Evolutionary conservation across 2,797 vertebrate genomes (phyloP).

Genomic region (Decapterus maruadsi): DNA sequence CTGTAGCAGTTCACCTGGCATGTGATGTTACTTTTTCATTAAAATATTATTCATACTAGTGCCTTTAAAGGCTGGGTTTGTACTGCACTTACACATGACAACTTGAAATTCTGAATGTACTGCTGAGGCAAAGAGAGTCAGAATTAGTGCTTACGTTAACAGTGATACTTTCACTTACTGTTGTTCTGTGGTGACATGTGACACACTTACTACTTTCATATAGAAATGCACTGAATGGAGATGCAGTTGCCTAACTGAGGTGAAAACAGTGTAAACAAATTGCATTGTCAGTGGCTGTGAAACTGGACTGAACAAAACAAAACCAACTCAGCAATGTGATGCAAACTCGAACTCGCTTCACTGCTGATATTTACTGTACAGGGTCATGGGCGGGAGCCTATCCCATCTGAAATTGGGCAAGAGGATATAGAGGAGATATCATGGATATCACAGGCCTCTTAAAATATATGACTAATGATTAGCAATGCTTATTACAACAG

Average conservation of each 20-base stretch:
- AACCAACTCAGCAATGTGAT: background rate
- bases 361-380: background rate
- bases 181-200: background rate
- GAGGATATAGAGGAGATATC: no score
- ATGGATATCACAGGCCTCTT: background rate
- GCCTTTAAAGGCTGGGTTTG: background rate
- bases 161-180: background rate
- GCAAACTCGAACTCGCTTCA: background rate
- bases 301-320: background rate
- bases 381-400: background rate
- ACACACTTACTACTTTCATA: background rate
- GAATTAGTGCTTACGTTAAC: background rate
- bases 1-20: constrained; percentile 1
- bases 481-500: background rate
- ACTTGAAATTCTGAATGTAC: background rate
- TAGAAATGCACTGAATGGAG: background rate
- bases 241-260: no score
- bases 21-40: background rate
- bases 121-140: background rate
- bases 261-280: background rate
- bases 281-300: background rate
- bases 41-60: background rate
- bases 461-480: background rate
- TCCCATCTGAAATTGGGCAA: background rate
- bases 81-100: background rate